A percentile compares a stretch with the other conserved stretches of the same genome.
These are phyloP conservation scores for Danio choprae DNA, from an alignment of 2,797 vertebrate genomes.

Conservation along the genomic window DNA sequence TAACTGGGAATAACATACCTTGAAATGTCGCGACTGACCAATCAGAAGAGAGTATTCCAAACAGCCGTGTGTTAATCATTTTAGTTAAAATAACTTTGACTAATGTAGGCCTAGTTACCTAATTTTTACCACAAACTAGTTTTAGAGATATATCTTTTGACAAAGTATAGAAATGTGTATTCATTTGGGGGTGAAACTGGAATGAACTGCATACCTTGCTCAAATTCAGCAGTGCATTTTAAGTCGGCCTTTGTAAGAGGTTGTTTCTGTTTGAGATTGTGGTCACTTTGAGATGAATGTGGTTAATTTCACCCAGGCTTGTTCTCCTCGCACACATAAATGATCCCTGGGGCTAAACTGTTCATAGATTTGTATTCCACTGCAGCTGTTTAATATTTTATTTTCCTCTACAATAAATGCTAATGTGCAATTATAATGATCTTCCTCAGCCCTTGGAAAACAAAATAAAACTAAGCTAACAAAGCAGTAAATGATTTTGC, in stretches of 20 bases:
- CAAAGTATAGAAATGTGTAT: no score
- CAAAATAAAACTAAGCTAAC: not conserved
- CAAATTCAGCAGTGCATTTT: not conserved
- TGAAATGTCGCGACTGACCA: no score
- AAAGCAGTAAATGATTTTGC: constrained; percentile 8
- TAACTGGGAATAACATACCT: no score
- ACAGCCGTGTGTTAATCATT: no score
- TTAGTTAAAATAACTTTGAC: no score
- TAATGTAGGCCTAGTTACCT: no score
- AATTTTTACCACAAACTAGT: no score
- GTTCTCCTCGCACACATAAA: constrained; percentile 42
- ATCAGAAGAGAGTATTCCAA: no score
- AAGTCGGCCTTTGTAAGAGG: not conserved
- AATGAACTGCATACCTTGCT: not conserved
- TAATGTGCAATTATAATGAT: constrained; percentile 47
- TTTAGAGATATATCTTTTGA: no score
- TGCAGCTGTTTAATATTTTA: constrained; percentile 46
- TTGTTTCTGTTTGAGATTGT: constrained; percentile 3
- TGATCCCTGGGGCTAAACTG: constrained; percentile 39
- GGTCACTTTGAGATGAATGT: constrained; percentile 53
- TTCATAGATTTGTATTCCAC: constrained; percentile 39
- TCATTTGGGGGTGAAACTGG: not conserved
- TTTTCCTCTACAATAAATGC: constrained; percentile 31
- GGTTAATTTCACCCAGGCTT: constrained; percentile 49
- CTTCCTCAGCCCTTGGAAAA: not conserved